These are phyloP conservation scores for Triops cancriformis DNA, from an alignment of 1,140 invertebrate genomes.

Conservation along the genomic window DNA sequence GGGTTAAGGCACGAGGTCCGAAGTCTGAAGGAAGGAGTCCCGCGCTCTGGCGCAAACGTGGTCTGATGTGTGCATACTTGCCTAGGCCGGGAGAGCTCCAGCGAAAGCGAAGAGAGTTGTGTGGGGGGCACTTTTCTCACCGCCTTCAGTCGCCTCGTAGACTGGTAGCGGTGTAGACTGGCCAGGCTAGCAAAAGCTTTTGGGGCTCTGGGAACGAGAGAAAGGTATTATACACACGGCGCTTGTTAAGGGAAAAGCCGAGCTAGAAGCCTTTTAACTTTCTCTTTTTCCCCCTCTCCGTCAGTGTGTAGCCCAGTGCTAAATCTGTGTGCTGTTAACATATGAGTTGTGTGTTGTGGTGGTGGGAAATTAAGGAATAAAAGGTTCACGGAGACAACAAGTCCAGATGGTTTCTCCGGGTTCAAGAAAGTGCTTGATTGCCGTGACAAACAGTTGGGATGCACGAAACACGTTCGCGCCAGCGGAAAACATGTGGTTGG, in stretches of 20 bases:
- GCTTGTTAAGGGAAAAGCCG: background rate
- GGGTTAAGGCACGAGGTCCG: background rate
- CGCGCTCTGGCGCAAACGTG: background rate
- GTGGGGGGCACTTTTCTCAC: background rate
- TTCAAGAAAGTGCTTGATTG: background rate
- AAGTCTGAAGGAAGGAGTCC: background rate
- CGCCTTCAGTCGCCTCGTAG: background rate
- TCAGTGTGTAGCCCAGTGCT: background rate
- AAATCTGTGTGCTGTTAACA: background rate
- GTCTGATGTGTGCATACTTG: background rate
- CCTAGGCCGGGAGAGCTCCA: background rate
- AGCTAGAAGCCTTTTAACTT: background rate
- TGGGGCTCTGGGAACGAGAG: background rate
- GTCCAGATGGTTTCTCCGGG: background rate
- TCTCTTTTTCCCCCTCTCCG: background rate
- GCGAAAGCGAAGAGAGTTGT: background rate
- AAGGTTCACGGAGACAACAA: background rate
- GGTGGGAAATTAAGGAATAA: too few species aligned
- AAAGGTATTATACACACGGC: background rate
- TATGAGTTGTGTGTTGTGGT: background rate
- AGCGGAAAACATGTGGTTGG: background rate
- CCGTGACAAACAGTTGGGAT: background rate
- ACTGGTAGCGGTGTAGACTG: constrained; percentile 2
- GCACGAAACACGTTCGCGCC: background rate
- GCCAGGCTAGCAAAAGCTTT: background rate